A percentile compares a stretch with the other conserved stretches of the same genome.
phyloP scores from a whole-genome alignment of 2,888 invertebrate species.

The Tridacna crocea region DNA sequence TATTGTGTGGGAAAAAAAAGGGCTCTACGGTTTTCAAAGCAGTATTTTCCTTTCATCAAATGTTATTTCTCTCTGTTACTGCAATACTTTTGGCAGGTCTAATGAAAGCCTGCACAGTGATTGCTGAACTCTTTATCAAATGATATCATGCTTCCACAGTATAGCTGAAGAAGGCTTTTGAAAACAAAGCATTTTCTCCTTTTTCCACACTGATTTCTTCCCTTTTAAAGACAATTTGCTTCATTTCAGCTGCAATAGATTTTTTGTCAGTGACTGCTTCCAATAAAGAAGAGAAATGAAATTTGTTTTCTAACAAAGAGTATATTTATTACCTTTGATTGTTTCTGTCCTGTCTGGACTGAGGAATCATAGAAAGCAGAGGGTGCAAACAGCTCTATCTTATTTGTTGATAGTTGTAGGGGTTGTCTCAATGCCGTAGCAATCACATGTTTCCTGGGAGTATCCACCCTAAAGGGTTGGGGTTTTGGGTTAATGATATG shows the following conservation, averaged over 20 bases:
- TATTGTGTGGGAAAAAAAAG: too few species aligned
- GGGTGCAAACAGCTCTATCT: conserved; percentile 79
- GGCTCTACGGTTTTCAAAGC: too few species aligned
- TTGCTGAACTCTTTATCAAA: not conserved
- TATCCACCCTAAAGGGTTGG: conserved; percentile 73
- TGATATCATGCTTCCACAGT: not conserved
- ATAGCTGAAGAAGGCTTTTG: not conserved
- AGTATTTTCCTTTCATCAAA: too few species aligned
- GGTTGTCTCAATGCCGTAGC: conserved; percentile 83
- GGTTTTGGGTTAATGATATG: conserved; percentile 81
- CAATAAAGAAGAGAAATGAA: too few species aligned
- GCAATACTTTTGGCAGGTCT: too few species aligned
- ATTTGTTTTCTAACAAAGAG: too few species aligned
- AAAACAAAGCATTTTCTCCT: not conserved
- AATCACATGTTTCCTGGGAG: conserved; percentile 81
- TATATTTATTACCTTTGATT: conserved; percentile 61
- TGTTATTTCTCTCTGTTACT: too few species aligned
- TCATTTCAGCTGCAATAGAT: too few species aligned
- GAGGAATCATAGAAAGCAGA: conserved; percentile 72
- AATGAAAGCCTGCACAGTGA: not conserved
- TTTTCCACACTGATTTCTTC: not conserved
- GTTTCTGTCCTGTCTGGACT: conserved; percentile 65
- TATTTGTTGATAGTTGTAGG: conserved; percentile 78
- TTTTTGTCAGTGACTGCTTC: too few species aligned
- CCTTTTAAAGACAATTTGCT: too few species aligned